These are phyloP conservation scores for Anoplolepis gracilipes DNA, from an alignment of 1,140 invertebrate genomes.

Conservation along the genomic window DNA sequence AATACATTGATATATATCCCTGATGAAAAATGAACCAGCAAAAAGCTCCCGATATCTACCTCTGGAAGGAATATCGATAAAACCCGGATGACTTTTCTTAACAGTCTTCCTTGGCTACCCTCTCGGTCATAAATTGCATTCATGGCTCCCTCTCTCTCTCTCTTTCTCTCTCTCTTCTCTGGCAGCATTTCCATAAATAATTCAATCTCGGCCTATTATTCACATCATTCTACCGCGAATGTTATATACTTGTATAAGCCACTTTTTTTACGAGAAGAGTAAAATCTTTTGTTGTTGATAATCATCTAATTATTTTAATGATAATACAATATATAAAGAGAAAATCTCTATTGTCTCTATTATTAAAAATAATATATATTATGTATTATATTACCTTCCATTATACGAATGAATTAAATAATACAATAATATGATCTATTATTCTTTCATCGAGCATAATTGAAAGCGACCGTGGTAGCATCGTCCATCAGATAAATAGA, in stretches of 20 bases:
- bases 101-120: slow-evolving; percentile 53
- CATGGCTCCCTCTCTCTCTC: slow-evolving; percentile 62
- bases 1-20: slow-evolving; percentile 53
- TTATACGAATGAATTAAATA: slow-evolving; percentile 1
- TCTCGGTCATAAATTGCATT: slow-evolving; percentile 76
- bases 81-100: slow-evolving; percentile 74
- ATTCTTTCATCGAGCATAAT: slow-evolving; percentile 41
- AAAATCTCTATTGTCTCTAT: too few relatives aligned
- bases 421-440: slow-evolving; percentile 15
- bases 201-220: slow-evolving; percentile 75
- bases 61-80: slow-evolving; percentile 66
- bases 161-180: not conserved
- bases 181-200: slow-evolving; percentile 79
- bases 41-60: slow-evolving; percentile 63
- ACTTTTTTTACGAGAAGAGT: not conserved
- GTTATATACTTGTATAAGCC: not conserved
- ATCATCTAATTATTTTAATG: not conserved
- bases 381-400: too few relatives aligned
- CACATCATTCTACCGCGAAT: slow-evolving; percentile 65
- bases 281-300: not conserved
- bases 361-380: too few relatives aligned
- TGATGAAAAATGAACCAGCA: slow-evolving; percentile 31
- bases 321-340: not conserved
- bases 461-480: slow-evolving; percentile 6
- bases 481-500: slow-evolving; percentile 43